phyloP scores from a whole-genome alignment of 2,797 vertebrate genomes.

The Pteronotus mesoamericanus region DNA sequence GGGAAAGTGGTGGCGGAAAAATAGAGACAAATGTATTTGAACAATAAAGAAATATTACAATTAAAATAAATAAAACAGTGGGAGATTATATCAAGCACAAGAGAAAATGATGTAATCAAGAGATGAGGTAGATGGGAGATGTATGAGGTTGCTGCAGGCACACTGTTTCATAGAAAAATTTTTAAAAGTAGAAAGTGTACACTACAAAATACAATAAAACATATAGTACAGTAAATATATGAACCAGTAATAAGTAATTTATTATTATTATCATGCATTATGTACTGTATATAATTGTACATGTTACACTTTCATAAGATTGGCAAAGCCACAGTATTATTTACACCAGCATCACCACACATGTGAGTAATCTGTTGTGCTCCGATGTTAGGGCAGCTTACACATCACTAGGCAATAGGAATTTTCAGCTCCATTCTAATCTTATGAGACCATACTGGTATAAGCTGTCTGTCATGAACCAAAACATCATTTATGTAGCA shows the following conservation, averaged over 20 bases:
- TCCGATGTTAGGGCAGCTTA: neutral
- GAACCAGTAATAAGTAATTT: neutral
- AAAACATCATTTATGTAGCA: neutral
- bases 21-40: too few species aligned
- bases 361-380: neutral
- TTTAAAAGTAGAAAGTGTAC: neutral
- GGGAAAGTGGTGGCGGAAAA: too few species aligned
- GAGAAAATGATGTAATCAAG: neutral
- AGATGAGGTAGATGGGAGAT: neutral
- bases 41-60: too few species aligned
- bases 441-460: neutral
- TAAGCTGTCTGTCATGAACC: neutral
- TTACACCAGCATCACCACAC: neutral
- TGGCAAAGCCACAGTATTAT: neutral
- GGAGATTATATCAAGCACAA: neutral
- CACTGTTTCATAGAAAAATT: neutral
- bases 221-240: neutral
- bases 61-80: too few species aligned
- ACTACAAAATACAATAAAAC: neutral
- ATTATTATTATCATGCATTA: neutral
- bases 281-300: neutral
- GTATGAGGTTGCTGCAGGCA: neutral
- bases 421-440: neutral
- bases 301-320: neutral
- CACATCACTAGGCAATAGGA: neutral